Conservation (phyloP, 2,888 invertebrate species). For the Mesorhabditis belari region DNA sequence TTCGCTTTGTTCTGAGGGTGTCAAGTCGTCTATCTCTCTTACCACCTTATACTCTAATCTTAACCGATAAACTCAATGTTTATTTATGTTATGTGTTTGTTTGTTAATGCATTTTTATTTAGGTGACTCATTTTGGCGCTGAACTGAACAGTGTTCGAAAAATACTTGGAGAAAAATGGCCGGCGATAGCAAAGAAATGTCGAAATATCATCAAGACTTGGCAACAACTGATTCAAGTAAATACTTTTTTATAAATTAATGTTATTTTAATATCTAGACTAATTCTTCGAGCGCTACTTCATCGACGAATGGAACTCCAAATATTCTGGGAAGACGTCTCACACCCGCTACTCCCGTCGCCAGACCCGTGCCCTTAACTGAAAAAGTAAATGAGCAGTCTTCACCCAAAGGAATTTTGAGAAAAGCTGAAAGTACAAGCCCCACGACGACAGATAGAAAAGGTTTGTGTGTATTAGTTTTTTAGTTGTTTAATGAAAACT, state of each 20-base stretch:
- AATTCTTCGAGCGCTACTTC: conserved; percentile 25
- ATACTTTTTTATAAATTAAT: neutral
- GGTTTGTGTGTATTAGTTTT: neutral
- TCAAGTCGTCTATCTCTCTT: no score
- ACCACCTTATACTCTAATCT: no score
- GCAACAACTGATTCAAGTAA: conserved; percentile 34
- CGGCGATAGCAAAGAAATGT: conserved; percentile 34
- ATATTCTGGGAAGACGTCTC: conserved; percentile 28
- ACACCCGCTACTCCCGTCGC: conserved; percentile 43
- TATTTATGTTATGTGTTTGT: no score
- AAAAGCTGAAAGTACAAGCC: no score
- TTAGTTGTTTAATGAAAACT: conserved; percentile 5
- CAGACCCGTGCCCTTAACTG: conserved; percentile 26
- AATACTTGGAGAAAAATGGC: conserved; percentile 28
- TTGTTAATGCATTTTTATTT: conserved; percentile 13
- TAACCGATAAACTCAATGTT: no score
- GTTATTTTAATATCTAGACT: neutral
- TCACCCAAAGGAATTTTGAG: neutral
- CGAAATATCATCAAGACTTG: conserved; percentile 45
- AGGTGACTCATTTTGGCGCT: conserved; percentile 44
- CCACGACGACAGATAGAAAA: neutral
- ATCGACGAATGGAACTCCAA: conserved; percentile 43
- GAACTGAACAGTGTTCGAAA: conserved; percentile 42
- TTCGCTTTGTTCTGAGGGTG: no score
- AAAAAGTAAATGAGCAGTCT: conserved; percentile 14